Evolutionary conservation across 2,113 vertebrate species (phyloP), one percentile per base, ranked within the genome.

Genomic region (Patagioenas fasciata): DNA sequence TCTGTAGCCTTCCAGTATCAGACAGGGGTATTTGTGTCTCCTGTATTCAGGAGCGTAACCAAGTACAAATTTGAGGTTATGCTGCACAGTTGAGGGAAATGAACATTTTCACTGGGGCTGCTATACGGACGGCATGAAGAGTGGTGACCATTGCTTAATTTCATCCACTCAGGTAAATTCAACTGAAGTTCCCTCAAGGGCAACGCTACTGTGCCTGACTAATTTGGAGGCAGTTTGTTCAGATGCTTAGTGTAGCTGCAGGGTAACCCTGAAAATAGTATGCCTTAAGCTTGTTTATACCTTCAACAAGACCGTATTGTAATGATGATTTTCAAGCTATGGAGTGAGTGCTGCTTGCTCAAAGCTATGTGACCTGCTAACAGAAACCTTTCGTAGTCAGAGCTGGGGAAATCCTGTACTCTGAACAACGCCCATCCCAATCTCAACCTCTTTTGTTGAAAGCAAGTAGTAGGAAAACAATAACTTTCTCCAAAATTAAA

Each of bases 1-100:
- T 5, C 38, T 11, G 74, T 36, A 74, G 9, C 4, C 15, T 4
- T 31, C 13, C 0, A 0, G 14, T 20, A 3, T 8, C 36, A 18
- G 6, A 15, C 13, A 7, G 56, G 8, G 7, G 7, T 25, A 20
- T 44, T 36, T 40, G 26, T 40, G 40, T 57, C 24, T 75, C n/a
- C 36, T n/a, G 3, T 40, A 3, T 14, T 29, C 72, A 20, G 61
- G 21, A 2, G 5, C 11, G 23, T 67, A n/a, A 36, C 9, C 16
- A 28, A 28, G 23, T 18, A 13, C 16, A 40, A 5, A 14, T 40
- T 28, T 2, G 11, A 48, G 42, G 7, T 51, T 53, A 13, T 23
- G 34, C 40, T 74, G 69, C 38, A 34, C 42, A 56, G 0, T 0
- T 25, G n/a, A 56, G 26, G 13, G 11, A 51, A 17, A 15, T 32